Percentiles rank a stretch among this genome's conserved stretches.
phyloP scores from a whole-genome alignment of 2,888 invertebrate species.

The Girardia tigrina region DNA sequence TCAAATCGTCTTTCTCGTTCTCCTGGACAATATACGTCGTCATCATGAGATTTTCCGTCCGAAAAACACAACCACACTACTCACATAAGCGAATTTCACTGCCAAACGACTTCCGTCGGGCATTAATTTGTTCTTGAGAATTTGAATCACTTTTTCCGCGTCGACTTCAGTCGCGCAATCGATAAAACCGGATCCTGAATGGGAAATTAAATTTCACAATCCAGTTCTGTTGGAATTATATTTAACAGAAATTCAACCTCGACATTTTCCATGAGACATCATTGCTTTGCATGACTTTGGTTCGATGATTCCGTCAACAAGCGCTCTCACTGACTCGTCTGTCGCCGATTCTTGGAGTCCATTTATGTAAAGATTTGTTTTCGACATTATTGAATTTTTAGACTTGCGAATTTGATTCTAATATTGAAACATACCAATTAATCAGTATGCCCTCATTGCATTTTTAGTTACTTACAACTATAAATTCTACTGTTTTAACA shows the following conservation, averaged over 20 bases:
- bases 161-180: conserved; percentile 33
- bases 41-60: conserved; percentile 8
- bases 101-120: conserved; percentile 21
- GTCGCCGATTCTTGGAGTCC: conserved; percentile 29
- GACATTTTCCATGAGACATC: conserved; percentile 34
- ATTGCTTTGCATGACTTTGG: conserved; percentile 34
- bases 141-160: conserved; percentile 32
- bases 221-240: not conserved
- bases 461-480: too few species aligned
- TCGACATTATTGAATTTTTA: conserved; percentile 31
- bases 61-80: not conserved
- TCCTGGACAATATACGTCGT: conserved; percentile 27
- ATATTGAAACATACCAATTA: not conserved
- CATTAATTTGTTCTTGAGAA: conserved; percentile 24
- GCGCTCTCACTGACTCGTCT: conserved; percentile 28
- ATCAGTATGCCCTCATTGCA: too few species aligned
- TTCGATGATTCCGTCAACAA: conserved; percentile 29
- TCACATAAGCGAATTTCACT: conserved; percentile 33
- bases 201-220: not conserved
- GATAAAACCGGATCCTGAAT: conserved; percentile 33
- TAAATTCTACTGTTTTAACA: too few species aligned
- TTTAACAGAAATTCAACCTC: not conserved
- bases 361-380: conserved; percentile 34
- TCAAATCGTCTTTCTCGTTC: conserved; percentile 30
- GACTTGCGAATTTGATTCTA: conserved; percentile 8